These are phyloP conservation scores for Heliconius congener DNA, from an alignment of 1,140 invertebrate species.

Conservation along the genomic window DNA sequence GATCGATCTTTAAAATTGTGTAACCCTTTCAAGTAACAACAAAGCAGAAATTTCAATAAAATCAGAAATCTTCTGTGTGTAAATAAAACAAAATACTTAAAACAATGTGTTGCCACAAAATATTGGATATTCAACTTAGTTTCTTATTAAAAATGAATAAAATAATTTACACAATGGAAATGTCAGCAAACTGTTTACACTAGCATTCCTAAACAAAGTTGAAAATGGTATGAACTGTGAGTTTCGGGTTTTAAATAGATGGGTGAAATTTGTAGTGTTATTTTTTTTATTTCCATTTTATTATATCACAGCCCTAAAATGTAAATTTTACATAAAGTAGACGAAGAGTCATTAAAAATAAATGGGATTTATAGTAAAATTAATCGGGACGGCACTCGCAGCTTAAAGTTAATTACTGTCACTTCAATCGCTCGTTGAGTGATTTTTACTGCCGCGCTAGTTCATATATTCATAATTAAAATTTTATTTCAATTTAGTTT, in stretches of 20 bases:
- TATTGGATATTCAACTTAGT: too few relatives aligned
- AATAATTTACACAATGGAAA: background rate
- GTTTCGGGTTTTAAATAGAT: background rate
- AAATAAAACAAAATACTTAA: too few relatives aligned
- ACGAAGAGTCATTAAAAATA: background rate
- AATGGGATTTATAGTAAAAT: constrained; percentile 16
- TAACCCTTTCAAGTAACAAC: too few relatives aligned
- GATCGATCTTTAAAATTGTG: too few relatives aligned
- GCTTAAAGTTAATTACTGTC: constrained; percentile 19
- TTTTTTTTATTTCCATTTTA: too few relatives aligned
- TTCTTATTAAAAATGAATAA: background rate
- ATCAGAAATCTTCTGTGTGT: too few relatives aligned
- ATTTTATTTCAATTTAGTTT: background rate
- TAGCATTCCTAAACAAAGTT: background rate
- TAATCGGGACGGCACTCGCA: background rate
- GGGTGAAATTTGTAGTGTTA: too few relatives aligned
- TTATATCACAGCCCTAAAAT: too few relatives aligned
- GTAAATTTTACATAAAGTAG: background rate
- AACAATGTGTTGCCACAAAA: too few relatives aligned
- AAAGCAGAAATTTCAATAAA: too few relatives aligned
- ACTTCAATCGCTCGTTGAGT: constrained; percentile 4
- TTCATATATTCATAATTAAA: background rate
- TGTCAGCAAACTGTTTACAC: background rate
- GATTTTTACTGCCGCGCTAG: constrained; percentile 15
- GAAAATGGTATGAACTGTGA: background rate